phyloP scores from a whole-genome alignment of 2,888 invertebrate species.

The Ophion ellenae region DNA sequence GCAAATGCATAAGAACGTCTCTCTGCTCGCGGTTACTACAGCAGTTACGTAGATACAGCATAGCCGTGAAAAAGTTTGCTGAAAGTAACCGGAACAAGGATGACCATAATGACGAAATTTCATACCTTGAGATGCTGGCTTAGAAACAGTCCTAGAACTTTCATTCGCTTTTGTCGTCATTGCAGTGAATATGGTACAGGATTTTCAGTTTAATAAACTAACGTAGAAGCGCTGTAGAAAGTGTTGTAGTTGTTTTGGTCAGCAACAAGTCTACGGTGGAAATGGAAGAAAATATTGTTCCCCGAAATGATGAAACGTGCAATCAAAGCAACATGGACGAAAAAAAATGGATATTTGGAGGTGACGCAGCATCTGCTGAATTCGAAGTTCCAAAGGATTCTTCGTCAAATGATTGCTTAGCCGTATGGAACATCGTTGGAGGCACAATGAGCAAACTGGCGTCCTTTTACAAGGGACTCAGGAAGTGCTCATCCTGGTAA shows the following conservation, averaged over 20 bases:
- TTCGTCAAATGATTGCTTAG: neutral
- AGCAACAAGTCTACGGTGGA: neutral
- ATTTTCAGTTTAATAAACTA: no score
- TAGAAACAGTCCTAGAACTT: slow-evolving; percentile 66
- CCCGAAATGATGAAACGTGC: neutral
- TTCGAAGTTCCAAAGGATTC: neutral
- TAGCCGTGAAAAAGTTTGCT: slow-evolving; percentile 28
- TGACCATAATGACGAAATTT: slow-evolving; percentile 65
- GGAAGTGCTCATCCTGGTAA: neutral
- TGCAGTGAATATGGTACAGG: no score
- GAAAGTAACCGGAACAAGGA: slow-evolving; percentile 28
- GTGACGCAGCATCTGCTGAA: neutral
- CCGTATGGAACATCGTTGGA: neutral
- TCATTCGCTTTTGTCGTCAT: slow-evolving; percentile 49
- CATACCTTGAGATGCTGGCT: slow-evolving; percentile 72
- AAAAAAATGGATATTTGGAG: neutral
- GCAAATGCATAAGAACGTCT: slow-evolving; percentile 65
- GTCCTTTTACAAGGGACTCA: neutral
- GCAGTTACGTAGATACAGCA: slow-evolving; percentile 16
- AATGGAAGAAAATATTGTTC: neutral
- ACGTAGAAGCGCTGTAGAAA: neutral
- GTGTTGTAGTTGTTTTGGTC: neutral
- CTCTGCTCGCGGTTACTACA: slow-evolving; percentile 71
- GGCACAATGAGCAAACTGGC: neutral
- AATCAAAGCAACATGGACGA: neutral